Conservation (phyloP, 2,797 vertebrate species). For the Tragelaphus eurycerus region DNA sequence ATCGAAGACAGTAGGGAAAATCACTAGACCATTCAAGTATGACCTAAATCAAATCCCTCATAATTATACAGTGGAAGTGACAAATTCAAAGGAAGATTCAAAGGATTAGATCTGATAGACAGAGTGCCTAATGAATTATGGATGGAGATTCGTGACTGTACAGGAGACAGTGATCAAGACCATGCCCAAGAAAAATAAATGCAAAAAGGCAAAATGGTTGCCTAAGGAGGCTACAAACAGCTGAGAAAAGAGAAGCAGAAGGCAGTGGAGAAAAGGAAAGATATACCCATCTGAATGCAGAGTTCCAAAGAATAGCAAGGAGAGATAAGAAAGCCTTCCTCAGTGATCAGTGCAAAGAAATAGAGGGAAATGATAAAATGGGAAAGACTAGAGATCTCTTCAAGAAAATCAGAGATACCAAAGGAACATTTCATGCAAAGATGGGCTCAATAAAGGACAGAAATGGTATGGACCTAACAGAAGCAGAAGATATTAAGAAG, state of each 20-base stretch:
- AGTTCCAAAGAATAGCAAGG: neutral
- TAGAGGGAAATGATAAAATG: neutral
- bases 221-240: too few species aligned
- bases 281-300: neutral
- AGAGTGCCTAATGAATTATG: too few species aligned
- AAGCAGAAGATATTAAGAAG: neutral
- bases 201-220: too few species aligned
- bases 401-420: neutral
- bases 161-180: too few species aligned
- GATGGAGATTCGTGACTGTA: too few species aligned
- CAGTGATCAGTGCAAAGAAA: neutral
- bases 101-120: too few species aligned
- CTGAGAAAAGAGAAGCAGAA: neutral
- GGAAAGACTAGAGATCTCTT: neutral
- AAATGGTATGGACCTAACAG: neutral
- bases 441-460: neutral
- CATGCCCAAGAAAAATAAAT: too few species aligned
- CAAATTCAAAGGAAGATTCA: neutral
- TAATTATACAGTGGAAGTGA: neutral
- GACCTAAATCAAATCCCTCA: neutral
- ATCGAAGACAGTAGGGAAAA: neutral
- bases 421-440: neutral
- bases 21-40: neutral
- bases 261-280: neutral
- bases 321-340: neutral